Evolutionary conservation across 2,888 invertebrate species (phyloP), one percentile per base, ranked within the genome.

Genomic region (Melieria picta): DNA sequence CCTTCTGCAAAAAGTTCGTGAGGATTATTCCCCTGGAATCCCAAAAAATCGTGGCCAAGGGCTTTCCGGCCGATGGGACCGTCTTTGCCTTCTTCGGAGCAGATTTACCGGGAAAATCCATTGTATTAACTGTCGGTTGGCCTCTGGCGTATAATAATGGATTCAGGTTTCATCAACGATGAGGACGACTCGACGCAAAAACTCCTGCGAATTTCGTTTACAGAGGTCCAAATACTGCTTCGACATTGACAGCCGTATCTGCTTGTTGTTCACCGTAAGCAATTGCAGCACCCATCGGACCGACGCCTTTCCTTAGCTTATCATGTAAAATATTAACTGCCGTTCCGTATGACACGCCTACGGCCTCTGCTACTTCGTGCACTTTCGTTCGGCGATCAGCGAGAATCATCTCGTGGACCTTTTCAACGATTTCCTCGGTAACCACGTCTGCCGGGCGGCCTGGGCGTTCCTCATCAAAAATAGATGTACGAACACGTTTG

Each of bases 381-480:
- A 11, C n/a, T 9, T 65, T 11, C 9, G 0, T 57, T 43, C n/a
- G n/a, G n/a, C n/a, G n/a, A n/a, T n/a, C n/a, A n/a, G 10, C 47
- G 57, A 30, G 60, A 9, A 5, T 64, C 65, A 13, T 56, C 43
- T 13, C 56, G 46, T 11, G 57, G 64, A 65, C 65, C 16, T 16
- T 16, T 16, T 16, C 16, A 16, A 16, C 16, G 16, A 16, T 16
- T 16, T 2, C 43, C 43, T 65, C 6, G 7, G 50, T 65, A 16
- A 65, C 60, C 11, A 65, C 58, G 5, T 65, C 71, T 47, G 42
- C n/a, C 13, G 60, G 71, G 30, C 71, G 65, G 16, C 64, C 65
- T 58, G 65, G 43, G 10, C 66, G 60, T 13, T 71, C 50, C 46
- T 58, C 71, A 60, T 71, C 71, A 13, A 66, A 4, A 66, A 66